phyloP scores from a whole-genome alignment of 53 echinoderm and acorn worm genomes.

The Patiria pectinifera region DNA sequence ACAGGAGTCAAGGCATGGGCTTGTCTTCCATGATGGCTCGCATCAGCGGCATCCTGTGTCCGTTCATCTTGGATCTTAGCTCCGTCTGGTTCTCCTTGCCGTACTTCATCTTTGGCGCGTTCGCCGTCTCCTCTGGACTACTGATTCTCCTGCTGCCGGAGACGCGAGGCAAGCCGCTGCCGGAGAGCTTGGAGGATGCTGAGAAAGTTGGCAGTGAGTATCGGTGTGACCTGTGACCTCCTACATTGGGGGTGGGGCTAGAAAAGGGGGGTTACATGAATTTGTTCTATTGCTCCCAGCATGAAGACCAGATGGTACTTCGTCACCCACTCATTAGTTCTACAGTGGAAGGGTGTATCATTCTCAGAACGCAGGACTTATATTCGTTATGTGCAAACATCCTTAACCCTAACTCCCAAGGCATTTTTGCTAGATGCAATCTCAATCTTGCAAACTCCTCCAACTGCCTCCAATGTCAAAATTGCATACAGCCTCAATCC shows the following conservation, averaged over 20 bases:
- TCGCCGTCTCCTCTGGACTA: conserved; percentile 41
- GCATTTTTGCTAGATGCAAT: no score
- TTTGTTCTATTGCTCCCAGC: no score
- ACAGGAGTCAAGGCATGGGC: conserved; percentile 62
- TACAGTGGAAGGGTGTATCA: no score
- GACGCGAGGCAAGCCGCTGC: conserved; percentile 40
- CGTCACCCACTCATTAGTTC: no score
- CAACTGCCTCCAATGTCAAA: no score
- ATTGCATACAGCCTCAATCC: no score
- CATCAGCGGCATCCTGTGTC: conserved; percentile 61
- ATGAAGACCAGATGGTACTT: no score
- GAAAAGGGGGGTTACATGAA: background rate
- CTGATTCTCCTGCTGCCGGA: conserved; percentile 55
- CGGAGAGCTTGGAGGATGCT: conserved; percentile 54
- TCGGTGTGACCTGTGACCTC: background rate
- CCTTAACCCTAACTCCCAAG: no score
- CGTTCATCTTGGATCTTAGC: conserved; percentile 48
- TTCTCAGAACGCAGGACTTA: no score
- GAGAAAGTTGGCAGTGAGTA: conserved; percentile 44
- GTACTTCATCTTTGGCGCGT: conserved; percentile 48
- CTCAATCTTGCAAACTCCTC: no score
- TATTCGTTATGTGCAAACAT: no score
- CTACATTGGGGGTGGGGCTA: background rate
- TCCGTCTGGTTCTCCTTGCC: conserved; percentile 45
- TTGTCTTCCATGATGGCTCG: conserved; percentile 64